Evolutionary conservation across 30 jellyfish, hydroid and myxozoan species (phyloP), one percentile per base, ranked within the genome.

Genomic region (Aurelia coerulea): DNA sequence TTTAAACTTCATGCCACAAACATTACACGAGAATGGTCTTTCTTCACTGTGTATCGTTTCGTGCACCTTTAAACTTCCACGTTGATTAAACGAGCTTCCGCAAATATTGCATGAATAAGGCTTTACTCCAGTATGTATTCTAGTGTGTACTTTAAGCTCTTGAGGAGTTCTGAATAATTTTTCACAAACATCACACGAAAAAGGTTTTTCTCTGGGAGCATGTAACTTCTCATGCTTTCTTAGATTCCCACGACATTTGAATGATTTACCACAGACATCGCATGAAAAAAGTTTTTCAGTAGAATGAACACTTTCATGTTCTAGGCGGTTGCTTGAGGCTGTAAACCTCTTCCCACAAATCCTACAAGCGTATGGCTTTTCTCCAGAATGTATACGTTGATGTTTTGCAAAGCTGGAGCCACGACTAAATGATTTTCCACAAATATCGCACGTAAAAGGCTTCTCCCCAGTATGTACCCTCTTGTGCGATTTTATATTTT

Each of bases 291-390:
- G 56, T 46, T 7, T 46, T 46, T 46, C 56, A 46, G 56, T 9
- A 4, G 56, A 7, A 46, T 46, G 56, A 46, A 46, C 56, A 46
- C 56, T 46, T 7, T 46, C 56, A 6, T 46, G 56, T 46, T 46
- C 56, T 46, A 2, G 6, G 56, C 56, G 8, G 62, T 69, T 66
- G 68, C 78, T 64, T 17, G 80, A 54, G n/a, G 71, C 58, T 62
- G 53, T 34, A 39, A 66, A 81, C 13, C 82, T 4, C 52, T 81
- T 81, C 18, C 84, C 91, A 31, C 91, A 81, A 7, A 81, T 19
- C 42, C 68, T 83, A 81, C 91, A 81, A 2, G 83, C 64, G 46
- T 67, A 68, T 29, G 91, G 84, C 76, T 37, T 81, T 23, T 81
- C 81, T 33, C 74, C 91, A 50, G 49, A 53, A 34, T 81, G 91